Percentiles rank a stretch among this genome's conserved stretches.
Evolutionary conservation across 1,140 invertebrate genomes (phyloP).

Genomic region (Brachionus paranguensis): DNA sequence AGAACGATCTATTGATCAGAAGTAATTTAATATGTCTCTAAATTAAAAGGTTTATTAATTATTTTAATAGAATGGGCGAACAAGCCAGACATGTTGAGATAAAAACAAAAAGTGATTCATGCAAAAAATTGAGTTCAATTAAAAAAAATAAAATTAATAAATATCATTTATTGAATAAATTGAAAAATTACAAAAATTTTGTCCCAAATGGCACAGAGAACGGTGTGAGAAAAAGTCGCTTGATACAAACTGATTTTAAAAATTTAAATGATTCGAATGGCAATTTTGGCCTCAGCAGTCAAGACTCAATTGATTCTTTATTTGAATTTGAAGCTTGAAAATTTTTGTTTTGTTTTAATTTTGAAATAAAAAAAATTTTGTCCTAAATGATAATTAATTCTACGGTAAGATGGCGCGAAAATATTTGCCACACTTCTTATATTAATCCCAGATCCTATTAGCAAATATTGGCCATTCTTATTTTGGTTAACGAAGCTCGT

Average conservation of each 20-base stretch:
- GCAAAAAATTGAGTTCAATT: neutral
- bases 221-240: neutral
- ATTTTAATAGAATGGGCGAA: neutral
- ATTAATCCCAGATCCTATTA: neutral
- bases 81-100: neutral
- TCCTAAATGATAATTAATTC: neutral
- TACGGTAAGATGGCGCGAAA: neutral
- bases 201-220: neutral
- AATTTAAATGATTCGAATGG: neutral
- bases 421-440: neutral
- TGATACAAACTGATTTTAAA: neutral
- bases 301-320: neutral
- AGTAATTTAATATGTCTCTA: neutral
- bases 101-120: neutral
- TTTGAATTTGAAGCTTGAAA: neutral
- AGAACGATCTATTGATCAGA: neutral
- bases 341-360: neutral
- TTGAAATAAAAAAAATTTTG: neutral
- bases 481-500: neutral
- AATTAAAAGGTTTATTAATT: neutral
- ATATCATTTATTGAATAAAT: neutral
- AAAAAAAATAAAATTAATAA: neutral
- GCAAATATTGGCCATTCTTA: neutral
- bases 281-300: neutral
- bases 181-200: neutral